Evolutionary conservation across 2,113 vertebrate genomes (phyloP).

Genomic region (Podilymbus podiceps): DNA sequence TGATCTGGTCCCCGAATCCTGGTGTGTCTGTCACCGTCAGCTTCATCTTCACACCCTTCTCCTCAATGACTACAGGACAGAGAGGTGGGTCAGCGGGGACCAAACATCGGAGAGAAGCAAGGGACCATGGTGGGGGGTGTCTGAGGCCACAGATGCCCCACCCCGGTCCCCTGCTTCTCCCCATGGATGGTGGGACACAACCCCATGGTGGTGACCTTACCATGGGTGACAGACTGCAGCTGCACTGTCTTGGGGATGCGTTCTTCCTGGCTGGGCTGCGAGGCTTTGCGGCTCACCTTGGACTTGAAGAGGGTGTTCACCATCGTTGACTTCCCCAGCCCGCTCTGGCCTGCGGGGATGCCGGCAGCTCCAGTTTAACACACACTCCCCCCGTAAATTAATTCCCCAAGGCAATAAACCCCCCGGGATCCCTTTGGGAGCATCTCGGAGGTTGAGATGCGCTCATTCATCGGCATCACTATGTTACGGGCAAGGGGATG

Average conservation of each 20-base stretch:
- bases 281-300: slow-evolving; percentile 87
- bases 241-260: slow-evolving; percentile 85
- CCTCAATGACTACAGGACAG: slow-evolving; percentile 79
- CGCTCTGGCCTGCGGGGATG: slow-evolving; percentile 85
- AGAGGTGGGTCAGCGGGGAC: neutral
- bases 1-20: slow-evolving; percentile 90
- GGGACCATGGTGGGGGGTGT: too few relatives aligned
- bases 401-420: neutral
- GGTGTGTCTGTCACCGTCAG: slow-evolving; percentile 88
- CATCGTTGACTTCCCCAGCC: slow-evolving; percentile 95
- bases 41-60: slow-evolving; percentile 88
- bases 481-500: accelerated
- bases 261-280: slow-evolving; percentile 67
- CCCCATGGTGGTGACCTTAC: slow-evolving; percentile 63
- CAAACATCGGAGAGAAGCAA: neutral
- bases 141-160: neutral
- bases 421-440: neutral
- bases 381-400: neutral
- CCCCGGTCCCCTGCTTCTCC: neutral
- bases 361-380: neutral
- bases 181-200: neutral
- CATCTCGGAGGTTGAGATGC: neutral
- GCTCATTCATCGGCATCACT: neutral
- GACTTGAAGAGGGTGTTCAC: slow-evolving; percentile 97
- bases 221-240: slow-evolving; percentile 86